Base-by-base conservation (phyloP, 2,888 invertebrate genomes). In the Caenorhabditis zanzibari region DNA sequence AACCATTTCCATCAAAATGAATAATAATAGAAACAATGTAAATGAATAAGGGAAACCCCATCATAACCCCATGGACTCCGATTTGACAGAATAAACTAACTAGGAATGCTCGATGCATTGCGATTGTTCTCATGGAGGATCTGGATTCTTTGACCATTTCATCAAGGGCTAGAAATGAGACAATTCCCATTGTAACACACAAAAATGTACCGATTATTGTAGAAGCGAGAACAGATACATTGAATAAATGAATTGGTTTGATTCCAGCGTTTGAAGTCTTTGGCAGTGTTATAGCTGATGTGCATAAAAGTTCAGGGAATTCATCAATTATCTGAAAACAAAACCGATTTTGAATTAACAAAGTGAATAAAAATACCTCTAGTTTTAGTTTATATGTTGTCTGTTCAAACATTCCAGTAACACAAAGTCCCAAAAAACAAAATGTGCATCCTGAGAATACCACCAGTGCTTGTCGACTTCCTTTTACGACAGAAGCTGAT, bases 21-120 rank as follows among this genome's bases (percentile, higher is more conserved):
- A 66, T 72, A 2, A 72, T 19, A n/a, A 82, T 54, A 10, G 81
- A 64, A 16, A 72, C 16, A 22, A 71, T 47, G 28, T 82, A 82
- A 16, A 82, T 59, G 12, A 58, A 9, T 5, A 76, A 41, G 0
- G 81, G 81, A 19, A 82, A 76, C 2, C 75, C 75, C 28, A 82
- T 28, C 75, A 82, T 76, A 16, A 64, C 22, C 9, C 54, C 68
- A 28, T 82, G 81, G 2, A 82, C 76, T 5, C 54, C 41, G 9
- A 82, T 75, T 47, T 81, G 81, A 49, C 63, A 75, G 28, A 69
- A 82, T 14, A 82, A 35, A 76, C 81, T 82, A 47, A 74, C 56
- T 0, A 82, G 64, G 14, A 82, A 75, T 16, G 61, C 14, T 58
- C 64, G 61, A 47, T 82, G 81, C 71, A 82, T 82, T n/a, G 71